phyloP scores from a whole-genome alignment of 30 jellyfish, hydroid and myxozoan genomes.

The Hydractinia symbiolongicarpus region DNA sequence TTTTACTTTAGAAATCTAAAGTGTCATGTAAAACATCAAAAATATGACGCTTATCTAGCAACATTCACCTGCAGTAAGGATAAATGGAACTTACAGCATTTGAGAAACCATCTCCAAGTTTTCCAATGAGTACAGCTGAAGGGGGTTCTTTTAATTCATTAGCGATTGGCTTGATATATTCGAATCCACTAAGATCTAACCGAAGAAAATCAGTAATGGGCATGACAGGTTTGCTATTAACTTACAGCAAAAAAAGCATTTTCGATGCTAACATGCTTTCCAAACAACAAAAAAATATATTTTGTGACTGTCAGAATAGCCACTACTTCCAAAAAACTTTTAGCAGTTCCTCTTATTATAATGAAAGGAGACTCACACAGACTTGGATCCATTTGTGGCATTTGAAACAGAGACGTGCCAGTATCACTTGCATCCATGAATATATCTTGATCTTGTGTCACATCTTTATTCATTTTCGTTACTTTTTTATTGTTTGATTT shows the following conservation, averaged over 20 bases:
- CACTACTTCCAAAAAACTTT: too few species aligned
- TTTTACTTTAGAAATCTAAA: not conserved
- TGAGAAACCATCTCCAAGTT: not conserved
- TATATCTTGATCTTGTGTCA: not conserved
- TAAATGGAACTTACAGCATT: slow-evolving; percentile 5
- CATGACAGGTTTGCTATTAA: not conserved
- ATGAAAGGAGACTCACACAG: slow-evolving; percentile 11
- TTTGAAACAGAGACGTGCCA: slow-evolving; percentile 30
- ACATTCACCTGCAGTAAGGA: not conserved
- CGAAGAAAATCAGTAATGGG: not conserved
- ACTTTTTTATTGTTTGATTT: too few species aligned
- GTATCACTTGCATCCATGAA: slow-evolving; percentile 25
- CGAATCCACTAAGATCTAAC: slow-evolving; percentile 9
- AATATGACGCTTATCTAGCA: not conserved
- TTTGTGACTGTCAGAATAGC: not conserved
- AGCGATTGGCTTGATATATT: not conserved
- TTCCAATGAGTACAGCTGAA: slow-evolving; percentile 14
- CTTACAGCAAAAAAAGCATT: too few species aligned
- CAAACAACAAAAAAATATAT: not conserved
- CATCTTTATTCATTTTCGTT: not conserved
- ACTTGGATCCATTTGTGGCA: slow-evolving; percentile 29
- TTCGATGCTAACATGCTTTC: too few species aligned
- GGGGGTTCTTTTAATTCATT: slow-evolving; percentile 20
- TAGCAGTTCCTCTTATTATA: too few species aligned
- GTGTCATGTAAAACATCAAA: not conserved